Percentiles rank a stretch among this genome's conserved stretches.
Evolutionary conservation across 2,113 vertebrate genomes (phyloP).

Genomic region (Addax nasomaculatus): DNA sequence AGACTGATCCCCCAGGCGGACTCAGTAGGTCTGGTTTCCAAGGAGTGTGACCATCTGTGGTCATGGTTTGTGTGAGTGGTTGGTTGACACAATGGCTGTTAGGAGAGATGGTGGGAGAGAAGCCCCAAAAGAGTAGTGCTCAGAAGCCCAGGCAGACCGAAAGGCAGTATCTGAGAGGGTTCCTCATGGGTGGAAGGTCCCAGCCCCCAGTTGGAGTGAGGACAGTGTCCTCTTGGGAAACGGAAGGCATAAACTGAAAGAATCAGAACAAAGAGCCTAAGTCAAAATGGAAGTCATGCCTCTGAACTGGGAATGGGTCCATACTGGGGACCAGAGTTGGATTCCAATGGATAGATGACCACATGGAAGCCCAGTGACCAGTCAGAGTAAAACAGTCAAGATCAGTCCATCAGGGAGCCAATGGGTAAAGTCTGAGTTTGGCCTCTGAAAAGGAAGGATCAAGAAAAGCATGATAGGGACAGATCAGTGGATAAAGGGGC

Average conservation of each 20-base stretch:
- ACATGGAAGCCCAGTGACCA: not conserved
- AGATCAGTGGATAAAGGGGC: not conserved
- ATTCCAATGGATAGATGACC: not conserved
- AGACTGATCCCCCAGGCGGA: not conserved
- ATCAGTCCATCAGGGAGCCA: not conserved
- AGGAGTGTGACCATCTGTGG: not conserved
- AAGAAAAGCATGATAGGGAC: not conserved
- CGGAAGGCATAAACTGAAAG: not conserved
- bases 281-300: not conserved
- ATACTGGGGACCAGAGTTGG: not conserved
- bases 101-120: not conserved
- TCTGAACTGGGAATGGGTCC: not conserved
- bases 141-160: not conserved
- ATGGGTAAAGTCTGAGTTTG: not conserved
- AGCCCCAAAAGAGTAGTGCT: not conserved
- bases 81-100: not conserved
- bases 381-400: not conserved
- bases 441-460: not conserved
- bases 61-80: not conserved
- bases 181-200: not conserved
- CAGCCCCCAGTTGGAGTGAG: not conserved
- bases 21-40: not conserved
- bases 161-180: not conserved
- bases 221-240: not conserved
- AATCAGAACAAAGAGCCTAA: not conserved